phyloP scores from a whole-genome alignment of 2,888 invertebrate genomes.

The Sesia bembeciformis region DNA sequence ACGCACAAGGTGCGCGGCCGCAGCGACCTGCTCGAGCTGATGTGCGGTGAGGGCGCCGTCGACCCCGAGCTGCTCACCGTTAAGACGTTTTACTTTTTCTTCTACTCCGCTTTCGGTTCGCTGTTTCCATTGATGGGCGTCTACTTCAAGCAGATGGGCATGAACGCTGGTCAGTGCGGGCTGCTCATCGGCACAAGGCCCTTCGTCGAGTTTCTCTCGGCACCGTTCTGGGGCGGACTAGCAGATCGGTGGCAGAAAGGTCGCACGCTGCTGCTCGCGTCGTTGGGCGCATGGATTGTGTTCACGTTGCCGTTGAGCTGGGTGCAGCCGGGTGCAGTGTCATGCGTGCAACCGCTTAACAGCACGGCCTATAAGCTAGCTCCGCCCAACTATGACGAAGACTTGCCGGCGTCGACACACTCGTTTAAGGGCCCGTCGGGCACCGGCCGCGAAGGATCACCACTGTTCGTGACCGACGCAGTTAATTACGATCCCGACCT shows the following conservation, averaged over 20 bases:
- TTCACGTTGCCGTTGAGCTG: constrained; percentile 97
- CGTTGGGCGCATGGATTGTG: constrained; percentile 95
- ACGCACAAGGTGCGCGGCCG: constrained; percentile 92
- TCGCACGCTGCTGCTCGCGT: constrained; percentile 89
- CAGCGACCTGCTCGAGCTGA: constrained; percentile 87
- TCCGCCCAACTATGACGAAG: constrained; percentile 70
- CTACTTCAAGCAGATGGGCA: constrained; percentile 99
- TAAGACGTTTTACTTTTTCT: constrained; percentile 99
- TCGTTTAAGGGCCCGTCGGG: constrained; percentile 34
- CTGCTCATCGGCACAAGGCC: constrained; percentile 96
- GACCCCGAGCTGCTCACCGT: constrained; percentile 95
- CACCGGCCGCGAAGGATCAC: constrained; percentile 70
- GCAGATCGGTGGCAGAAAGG: constrained; percentile 93
- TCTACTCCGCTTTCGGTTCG: constrained; percentile 98
- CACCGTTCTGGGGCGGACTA: constrained; percentile 97
- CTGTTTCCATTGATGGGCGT: constrained; percentile 98
- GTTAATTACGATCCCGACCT: constrained; percentile 81
- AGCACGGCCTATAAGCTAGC: constrained; percentile 77
- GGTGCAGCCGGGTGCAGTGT: constrained; percentile 93
- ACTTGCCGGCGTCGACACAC: constrained; percentile 22
- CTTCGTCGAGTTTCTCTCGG: constrained; percentile 96
- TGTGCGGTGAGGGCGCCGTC: constrained; percentile 84
- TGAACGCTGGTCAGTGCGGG: constrained; percentile 97
- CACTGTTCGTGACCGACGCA: constrained; percentile 83
- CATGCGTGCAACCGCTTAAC: constrained; percentile 80